phyloP scores from a whole-genome alignment of 2,113 vertebrate species.

The Chamaetylas fuelleborni region DNA sequence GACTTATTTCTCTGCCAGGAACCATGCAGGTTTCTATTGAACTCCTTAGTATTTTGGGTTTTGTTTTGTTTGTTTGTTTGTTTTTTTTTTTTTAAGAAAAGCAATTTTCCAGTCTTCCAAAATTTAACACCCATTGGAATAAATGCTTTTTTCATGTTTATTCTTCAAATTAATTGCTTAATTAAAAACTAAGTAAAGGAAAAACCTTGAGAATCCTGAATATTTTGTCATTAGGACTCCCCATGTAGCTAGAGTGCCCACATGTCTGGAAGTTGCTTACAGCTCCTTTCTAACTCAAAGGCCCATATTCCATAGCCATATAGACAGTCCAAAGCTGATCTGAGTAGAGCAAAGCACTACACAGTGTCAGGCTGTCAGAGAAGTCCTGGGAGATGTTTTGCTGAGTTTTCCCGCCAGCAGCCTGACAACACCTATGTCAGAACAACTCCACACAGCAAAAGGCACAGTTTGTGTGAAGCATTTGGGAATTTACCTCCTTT shows the following conservation, averaged over 20 bases:
- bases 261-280: neutral
- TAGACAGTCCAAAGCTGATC: neutral
- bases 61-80: too few relatives aligned
- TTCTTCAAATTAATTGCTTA: neutral
- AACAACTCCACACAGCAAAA: neutral
- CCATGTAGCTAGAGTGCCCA: neutral
- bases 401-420: neutral
- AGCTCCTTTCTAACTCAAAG: neutral
- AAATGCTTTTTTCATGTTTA: neutral
- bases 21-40: neutral
- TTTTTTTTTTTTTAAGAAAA: neutral
- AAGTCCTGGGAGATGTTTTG: neutral
- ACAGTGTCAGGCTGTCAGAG: neutral
- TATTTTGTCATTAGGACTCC: neutral
- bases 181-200: neutral
- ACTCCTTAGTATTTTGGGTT: neutral
- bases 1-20: neutral
- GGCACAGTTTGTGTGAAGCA: neutral
- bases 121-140: neutral
- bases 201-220: neutral
- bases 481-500: neutral
- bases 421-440: neutral
- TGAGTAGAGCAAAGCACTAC: neutral
- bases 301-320: neutral
- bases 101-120: neutral